Percentiles rank a stretch among this genome's conserved stretches.
Conservation (phyloP, 2,888 invertebrate species). For the Tricholauxania praeusta region DNA sequence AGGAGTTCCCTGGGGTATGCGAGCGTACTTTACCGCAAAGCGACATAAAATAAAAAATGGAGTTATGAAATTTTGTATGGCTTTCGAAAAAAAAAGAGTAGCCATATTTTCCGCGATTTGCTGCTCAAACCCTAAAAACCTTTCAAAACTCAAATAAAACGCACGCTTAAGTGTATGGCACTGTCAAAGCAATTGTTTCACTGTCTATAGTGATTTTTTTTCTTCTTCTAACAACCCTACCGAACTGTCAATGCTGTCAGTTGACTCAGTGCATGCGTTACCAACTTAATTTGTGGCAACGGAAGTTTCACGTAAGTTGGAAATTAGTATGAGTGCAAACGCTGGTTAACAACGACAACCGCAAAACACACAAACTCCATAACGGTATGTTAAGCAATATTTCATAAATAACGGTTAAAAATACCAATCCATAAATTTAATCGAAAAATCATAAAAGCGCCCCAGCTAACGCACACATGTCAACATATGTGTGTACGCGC, state of each 20-base stretch:
- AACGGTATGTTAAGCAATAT: slow-evolving; percentile 29
- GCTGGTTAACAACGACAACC: slow-evolving; percentile 46
- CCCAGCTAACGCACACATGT: slow-evolving; percentile 17
- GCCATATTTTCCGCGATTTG: background rate
- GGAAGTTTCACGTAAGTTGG: background rate
- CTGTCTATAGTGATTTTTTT: no score
- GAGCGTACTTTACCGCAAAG: background rate
- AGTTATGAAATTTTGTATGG: background rate
- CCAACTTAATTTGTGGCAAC: slow-evolving; percentile 28
- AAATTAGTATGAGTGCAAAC: background rate
- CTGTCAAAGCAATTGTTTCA: slow-evolving; percentile 8
- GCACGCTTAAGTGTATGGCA: background rate
- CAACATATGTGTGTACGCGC: slow-evolving; percentile 3
- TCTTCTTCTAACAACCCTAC: slow-evolving; percentile 1
- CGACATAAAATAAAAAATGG: background rate
- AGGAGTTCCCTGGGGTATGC: slow-evolving; percentile 29
- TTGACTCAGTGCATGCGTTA: slow-evolving; percentile 7
- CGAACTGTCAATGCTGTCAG: background rate
- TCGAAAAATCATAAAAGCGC: slow-evolving; percentile 58
- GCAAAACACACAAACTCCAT: slow-evolving; percentile 34
- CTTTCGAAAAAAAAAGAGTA: slow-evolving; percentile 4
- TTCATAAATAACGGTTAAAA: slow-evolving; percentile 31
- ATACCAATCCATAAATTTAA: slow-evolving; percentile 58
- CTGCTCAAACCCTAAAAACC: background rate
- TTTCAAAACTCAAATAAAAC: background rate